Base-by-base conservation (phyloP, 2,888 invertebrate species). In the Piscicola geometra region DNA sequence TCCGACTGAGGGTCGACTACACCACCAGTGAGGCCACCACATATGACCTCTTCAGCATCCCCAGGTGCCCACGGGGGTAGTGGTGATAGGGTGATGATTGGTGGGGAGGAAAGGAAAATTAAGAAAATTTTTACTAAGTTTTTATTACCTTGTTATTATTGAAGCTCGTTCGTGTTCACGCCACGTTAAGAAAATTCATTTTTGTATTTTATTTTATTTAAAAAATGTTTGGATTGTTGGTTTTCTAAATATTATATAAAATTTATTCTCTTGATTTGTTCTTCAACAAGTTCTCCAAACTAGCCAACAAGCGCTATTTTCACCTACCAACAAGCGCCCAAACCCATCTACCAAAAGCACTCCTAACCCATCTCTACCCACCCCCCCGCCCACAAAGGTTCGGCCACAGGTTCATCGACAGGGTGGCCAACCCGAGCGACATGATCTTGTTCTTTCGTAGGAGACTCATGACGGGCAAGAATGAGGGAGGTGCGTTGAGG, bases 381-480 rank as follows among this genome's bases (percentile, higher is more conserved):
- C 52, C 18, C 52, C 52, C 15, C 52, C 21, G 52, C 21, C 18
- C 52, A 18, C 21, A 52, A 15, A 84, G 87, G 77, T 86, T 88
- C 84, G 84, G 86, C 33, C 92, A 93, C 82, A 89, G 90, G 81
- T 96, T 91, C 85, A 88, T 88, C 71, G 90, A 90, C 12, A 87
- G 87, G 77, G 90, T 95, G 0, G 95, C 94, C 0, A 97, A 98
- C 86, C 90, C 92, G 0, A 89, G 89, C 78, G 93, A 94, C 80
- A 89, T 94, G 80, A 85, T 97, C 18, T 84, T 90, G 67, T 91
- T 93, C 84, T 90, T 89, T 80, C 88, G 88, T n/a, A 87, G 89
- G 77, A 88, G 88, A 79, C 85, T 25, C 0, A 30, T 12, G n/a
- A 36, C 15, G 15, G 47, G 15, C 12, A 75, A 56, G 18, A 56